These are phyloP conservation scores for Smutsia gigantea DNA, from an alignment of 2,797 vertebrate genomes.

Conservation along the genomic window DNA sequence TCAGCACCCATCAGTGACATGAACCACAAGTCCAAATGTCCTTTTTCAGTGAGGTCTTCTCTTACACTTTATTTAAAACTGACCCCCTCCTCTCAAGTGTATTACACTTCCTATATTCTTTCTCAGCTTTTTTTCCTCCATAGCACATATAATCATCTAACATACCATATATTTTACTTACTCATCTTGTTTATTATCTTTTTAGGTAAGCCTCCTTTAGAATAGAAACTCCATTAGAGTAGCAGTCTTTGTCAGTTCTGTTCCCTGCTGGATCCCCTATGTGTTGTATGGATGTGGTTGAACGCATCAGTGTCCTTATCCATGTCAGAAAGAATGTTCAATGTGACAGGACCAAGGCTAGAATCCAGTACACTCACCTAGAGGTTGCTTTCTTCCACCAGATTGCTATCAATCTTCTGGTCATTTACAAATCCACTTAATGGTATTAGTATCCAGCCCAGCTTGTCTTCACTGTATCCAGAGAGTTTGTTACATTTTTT, in stretches of 20 bases:
- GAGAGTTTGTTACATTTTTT: not conserved
- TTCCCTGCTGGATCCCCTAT: not conserved
- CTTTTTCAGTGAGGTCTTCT: not conserved
- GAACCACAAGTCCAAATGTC: not conserved
- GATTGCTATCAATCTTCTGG: not conserved
- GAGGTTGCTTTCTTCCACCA: not conserved
- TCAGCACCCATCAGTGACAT: not conserved
- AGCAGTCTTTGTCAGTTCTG: not conserved
- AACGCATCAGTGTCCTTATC: not conserved
- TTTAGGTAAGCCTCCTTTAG: not conserved
- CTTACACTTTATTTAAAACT: not conserved
- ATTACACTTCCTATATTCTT: not conserved
- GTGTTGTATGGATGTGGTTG: not conserved
- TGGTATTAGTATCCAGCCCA: not conserved
- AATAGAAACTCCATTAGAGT: not conserved
- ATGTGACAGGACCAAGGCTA: not conserved
- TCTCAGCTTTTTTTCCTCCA: not conserved
- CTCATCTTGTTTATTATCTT: not conserved
- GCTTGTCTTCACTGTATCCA: conserved; percentile 9
- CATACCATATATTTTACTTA: not conserved
- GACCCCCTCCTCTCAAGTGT: not conserved
- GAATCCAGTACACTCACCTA: not conserved
- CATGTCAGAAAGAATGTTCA: not conserved
- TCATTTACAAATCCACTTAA: not conserved
- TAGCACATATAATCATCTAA: not conserved